Base-by-base conservation (phyloP, 2,888 invertebrate genomes). In the Lagria hirta region DNA sequence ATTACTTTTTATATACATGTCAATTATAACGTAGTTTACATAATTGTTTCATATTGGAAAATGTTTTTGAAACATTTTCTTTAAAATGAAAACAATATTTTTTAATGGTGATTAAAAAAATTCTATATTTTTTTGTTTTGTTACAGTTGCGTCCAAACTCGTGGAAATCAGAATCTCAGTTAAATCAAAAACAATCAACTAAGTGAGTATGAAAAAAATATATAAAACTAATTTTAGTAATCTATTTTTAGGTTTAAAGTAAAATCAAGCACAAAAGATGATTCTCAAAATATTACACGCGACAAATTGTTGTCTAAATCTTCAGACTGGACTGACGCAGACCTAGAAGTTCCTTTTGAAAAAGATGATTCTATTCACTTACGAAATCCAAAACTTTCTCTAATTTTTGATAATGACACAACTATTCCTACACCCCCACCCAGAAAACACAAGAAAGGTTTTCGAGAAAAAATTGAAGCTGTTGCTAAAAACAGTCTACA, bases 271-370 rank as follows among this genome's bases (percentile, higher is more conserved):
- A n/a, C n/a, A n/a, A n/a, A n/a, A n/a, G n/a, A n/a, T n/a, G n/a
- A n/a, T n/a, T n/a, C n/a, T n/a, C n/a, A n/a, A n/a, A 36, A 37
- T 27, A 52, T 27, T 48, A 42, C 32, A 41, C 17, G 47, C 16
- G 37, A 35, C 4, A 52, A 60, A 48, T 54, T 55, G 2, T 37
- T 64, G 7, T 65, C 69, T 2, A 70, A 68, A 53, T 69, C 69
- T 3, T 60, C 68, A 2, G 77, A 78, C 53, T 78, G 78, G 78
- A 76, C 76, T 20, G 75, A 76, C 55, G 75, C 73, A 36, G 70
- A 74, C 49, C 66, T 78, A 38, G 75, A 76, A 62, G 76, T 75
- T 34, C 74, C 75, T 10, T n/a, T n/a, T n/a, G 70, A 71, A 3
- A 60, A 72, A 62, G 63, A 73, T 58, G 64, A 73, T 36, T 49